Conservation (phyloP, 2,888 invertebrate species). For the Clitarchus hookeri region DNA sequence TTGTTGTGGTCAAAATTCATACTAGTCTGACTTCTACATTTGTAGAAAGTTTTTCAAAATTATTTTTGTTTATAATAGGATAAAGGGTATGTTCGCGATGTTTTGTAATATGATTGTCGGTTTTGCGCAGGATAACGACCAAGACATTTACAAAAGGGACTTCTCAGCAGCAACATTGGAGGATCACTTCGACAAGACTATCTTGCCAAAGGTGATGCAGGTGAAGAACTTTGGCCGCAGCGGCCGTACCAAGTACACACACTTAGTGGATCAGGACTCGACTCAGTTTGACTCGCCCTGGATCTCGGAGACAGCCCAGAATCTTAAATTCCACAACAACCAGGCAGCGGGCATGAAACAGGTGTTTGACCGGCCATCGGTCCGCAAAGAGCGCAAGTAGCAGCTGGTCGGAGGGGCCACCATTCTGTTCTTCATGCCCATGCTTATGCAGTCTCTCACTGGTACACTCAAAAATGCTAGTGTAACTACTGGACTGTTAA, state of each 20-base stretch:
- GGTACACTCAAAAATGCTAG: too few species aligned
- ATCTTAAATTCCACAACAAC: conserved; percentile 82
- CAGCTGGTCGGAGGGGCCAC: not conserved
- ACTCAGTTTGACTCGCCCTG: conserved; percentile 98
- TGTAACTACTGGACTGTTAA: too few species aligned
- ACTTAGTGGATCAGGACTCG: conserved; percentile 98
- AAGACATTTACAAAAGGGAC: conserved; percentile 88
- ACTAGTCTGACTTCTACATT: too few species aligned
- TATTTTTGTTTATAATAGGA: too few species aligned
- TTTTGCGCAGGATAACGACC: conserved; percentile 74
- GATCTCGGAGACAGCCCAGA: conserved; percentile 89
- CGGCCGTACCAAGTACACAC: conserved; percentile 98
- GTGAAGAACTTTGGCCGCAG: conserved; percentile 99
- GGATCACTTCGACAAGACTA: conserved; percentile 99
- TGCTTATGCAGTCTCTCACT: too few species aligned
- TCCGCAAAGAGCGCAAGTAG: conserved; percentile 57
- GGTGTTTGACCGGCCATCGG: conserved; percentile 84
- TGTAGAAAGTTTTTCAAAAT: too few species aligned
- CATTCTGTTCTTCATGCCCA: too few species aligned
- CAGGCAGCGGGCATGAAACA: conserved; percentile 94
- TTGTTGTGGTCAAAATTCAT: too few species aligned
- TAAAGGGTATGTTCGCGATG: too few species aligned
- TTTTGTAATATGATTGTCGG: not conserved
- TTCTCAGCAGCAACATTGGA: conserved; percentile 96
- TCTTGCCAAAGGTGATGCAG: conserved; percentile 97